Evolutionary conservation across 2,797 vertebrate species (phyloP).

Genomic region (Eupleurogrammus muticus): DNA sequence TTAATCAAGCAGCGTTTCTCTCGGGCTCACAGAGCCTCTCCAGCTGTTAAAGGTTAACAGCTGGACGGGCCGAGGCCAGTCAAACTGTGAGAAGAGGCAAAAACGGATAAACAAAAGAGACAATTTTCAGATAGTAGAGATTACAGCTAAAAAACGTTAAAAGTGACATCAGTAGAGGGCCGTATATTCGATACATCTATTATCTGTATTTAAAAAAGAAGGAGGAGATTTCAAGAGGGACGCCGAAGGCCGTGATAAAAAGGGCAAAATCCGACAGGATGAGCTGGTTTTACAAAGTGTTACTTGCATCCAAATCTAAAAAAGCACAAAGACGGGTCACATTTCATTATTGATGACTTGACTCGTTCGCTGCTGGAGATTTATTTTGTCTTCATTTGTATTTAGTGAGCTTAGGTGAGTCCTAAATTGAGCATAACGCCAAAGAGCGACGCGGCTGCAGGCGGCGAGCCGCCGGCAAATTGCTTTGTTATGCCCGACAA

Average conservation of each 20-base stretch:
- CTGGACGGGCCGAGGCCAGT: background rate
- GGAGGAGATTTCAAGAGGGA: no score
- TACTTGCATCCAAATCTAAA: conserved; percentile 23
- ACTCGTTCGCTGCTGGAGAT: conserved; percentile 29
- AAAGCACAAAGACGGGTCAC: conserved; percentile 8
- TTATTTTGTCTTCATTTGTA: conserved; percentile 37
- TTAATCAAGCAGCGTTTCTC: background rate
- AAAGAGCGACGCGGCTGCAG: conserved; percentile 24
- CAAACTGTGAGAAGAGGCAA: background rate
- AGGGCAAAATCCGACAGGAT: no score
- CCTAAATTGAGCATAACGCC: conserved; percentile 41
- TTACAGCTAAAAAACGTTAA: background rate
- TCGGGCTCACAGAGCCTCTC: background rate
- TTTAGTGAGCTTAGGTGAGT: conserved; percentile 39
- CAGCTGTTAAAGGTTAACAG: background rate
- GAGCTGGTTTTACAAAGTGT: background rate
- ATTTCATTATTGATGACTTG: conserved; percentile 34
- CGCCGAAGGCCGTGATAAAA: no score
- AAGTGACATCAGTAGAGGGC: background rate
- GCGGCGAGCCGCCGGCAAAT: conserved; percentile 50
- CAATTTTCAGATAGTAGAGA: background rate
- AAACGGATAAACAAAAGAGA: background rate
- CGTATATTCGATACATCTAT: no score
- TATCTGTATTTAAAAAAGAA: no score
- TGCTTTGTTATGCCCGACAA: conserved; percentile 61